Percentiles rank a stretch among this genome's conserved stretches.
phyloP scores from a whole-genome alignment of 1,140 invertebrate genomes.

The Drosophila equinoxialis region DNA sequence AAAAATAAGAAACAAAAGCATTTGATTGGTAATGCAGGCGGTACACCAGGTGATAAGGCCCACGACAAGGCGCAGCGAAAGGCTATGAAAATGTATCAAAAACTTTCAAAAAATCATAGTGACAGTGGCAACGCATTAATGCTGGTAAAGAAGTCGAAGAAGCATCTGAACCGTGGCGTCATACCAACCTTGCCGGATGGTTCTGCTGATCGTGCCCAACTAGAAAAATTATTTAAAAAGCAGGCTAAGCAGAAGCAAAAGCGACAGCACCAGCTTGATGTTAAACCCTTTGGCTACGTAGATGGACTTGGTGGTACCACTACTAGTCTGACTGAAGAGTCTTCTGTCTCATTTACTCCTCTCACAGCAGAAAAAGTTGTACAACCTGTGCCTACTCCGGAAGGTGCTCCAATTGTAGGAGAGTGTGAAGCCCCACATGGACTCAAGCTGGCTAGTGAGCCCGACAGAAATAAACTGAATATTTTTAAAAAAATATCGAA shows the following conservation, averaged over 20 bases:
- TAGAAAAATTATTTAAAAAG: constrained; percentile 67
- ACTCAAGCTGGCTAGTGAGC: constrained; percentile 87
- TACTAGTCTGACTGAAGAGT: background rate
- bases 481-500: constrained; percentile 91
- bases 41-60: constrained; percentile 25
- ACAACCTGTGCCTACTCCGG: background rate
- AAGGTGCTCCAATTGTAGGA: background rate
- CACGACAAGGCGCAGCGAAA: constrained; percentile 62
- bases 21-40: background rate
- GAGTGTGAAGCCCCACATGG: background rate
- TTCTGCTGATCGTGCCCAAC: constrained; percentile 38
- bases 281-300: background rate
- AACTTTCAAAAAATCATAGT: constrained; percentile 45
- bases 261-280: constrained; percentile 27
- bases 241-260: constrained; percentile 67
- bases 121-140: constrained; percentile 9
- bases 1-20: constrained; percentile 54
- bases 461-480: constrained; percentile 92
- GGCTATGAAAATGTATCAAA: constrained; percentile 67
- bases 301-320: background rate
- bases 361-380: background rate
- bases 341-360: background rate
- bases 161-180: constrained; percentile 35
- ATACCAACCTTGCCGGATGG: constrained; percentile 31
- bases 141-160: constrained; percentile 46